These are phyloP conservation scores for Zonitis immaculata DNA, from an alignment of 2,888 invertebrate genomes.

Conservation along the genomic window DNA sequence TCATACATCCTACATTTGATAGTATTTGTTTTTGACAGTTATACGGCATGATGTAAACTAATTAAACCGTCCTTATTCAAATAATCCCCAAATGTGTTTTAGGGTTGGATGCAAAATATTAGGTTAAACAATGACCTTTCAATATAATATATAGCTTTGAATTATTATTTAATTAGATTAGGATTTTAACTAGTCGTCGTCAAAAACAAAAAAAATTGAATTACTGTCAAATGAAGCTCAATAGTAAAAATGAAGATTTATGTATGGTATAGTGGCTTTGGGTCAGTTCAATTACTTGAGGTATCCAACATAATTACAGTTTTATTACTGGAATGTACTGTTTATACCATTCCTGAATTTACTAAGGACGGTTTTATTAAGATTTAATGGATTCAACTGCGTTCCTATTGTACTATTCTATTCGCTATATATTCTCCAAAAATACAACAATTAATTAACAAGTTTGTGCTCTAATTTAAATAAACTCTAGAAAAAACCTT, in stretches of 20 bases:
- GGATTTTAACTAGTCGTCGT: too few species aligned
- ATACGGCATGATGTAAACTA: conserved; percentile 21
- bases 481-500: too few species aligned
- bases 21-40: conserved; percentile 20
- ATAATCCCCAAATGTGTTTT: conserved; percentile 4
- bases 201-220: too few species aligned
- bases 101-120: neutral
- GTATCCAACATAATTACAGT: conserved; percentile 27
- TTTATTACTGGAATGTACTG: conserved; percentile 29
- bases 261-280: neutral
- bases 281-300: conserved; percentile 21
- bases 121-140: conserved; percentile 13
- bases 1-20: conserved; percentile 14
- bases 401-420: too few species aligned
- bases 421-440: too few species aligned
- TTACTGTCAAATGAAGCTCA: too few species aligned
- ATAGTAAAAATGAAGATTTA: conserved; percentile 10
- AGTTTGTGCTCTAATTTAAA: too few species aligned
- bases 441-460: too few species aligned
- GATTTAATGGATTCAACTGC: too few species aligned
- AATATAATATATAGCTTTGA: too few species aligned
- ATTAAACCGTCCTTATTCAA: conserved; percentile 16
- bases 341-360: conserved; percentile 22
- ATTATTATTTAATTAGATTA: too few species aligned
- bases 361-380: conserved; percentile 16